Percentiles rank a stretch among this genome's conserved stretches.
Conservation (phyloP, 2,888 invertebrate genomes). For the Chrysotoxum bicinctum region DNA sequence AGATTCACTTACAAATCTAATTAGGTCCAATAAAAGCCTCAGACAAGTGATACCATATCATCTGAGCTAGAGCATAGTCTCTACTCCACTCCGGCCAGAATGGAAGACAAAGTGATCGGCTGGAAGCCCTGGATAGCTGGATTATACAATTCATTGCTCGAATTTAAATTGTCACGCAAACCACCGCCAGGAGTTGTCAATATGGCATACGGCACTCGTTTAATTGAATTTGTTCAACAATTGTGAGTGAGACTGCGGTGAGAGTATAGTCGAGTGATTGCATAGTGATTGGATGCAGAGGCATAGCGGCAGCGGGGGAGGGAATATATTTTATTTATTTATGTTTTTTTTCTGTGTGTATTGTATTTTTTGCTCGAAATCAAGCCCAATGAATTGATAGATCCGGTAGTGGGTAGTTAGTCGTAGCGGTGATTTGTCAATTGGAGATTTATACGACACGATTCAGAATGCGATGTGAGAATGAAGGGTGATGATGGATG, state of each 20-base stretch:
- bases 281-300: background rate
- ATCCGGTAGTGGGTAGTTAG: slow-evolving; percentile 70
- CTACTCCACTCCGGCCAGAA: background rate
- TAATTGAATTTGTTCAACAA: slow-evolving; percentile 72
- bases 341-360: slow-evolving; percentile 49
- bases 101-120: slow-evolving; percentile 57
- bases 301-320: background rate
- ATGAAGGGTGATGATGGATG: slow-evolving; percentile 72
- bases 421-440: slow-evolving; percentile 72
- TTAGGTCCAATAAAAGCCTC: slow-evolving; percentile 79
- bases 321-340: slow-evolving; percentile 65
- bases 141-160: slow-evolving; percentile 73
- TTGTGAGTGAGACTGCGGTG: slow-evolving; percentile 43
- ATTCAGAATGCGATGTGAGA: slow-evolving; percentile 67
- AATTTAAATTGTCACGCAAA: slow-evolving; percentile 73
- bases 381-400: slow-evolving; percentile 71
- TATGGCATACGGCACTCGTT: slow-evolving; percentile 70
- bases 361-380: slow-evolving; percentile 48
- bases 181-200: slow-evolving; percentile 71
- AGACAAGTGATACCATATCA: slow-evolving; percentile 68
- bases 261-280: slow-evolving; percentile 2
- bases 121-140: slow-evolving; percentile 37
- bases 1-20: slow-evolving; percentile 82
- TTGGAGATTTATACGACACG: slow-evolving; percentile 72
- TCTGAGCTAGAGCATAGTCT: slow-evolving; percentile 29